Evolutionary conservation across 1,140 invertebrate species (phyloP), one percentile per base, ranked within the genome.

Genomic region (Mamestra configurata): DNA sequence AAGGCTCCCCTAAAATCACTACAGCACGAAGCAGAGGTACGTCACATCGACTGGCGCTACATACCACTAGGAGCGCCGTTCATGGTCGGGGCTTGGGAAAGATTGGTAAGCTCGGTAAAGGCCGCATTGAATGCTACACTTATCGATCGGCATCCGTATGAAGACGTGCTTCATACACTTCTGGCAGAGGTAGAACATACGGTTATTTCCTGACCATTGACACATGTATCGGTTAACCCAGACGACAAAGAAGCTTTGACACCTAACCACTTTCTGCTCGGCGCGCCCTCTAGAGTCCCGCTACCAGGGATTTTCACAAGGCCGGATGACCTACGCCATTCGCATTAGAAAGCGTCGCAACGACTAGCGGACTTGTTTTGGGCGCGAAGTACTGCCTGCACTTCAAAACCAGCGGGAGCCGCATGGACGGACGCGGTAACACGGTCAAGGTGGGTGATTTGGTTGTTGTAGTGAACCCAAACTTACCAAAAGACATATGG

Each of bases 21-120:
- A 0, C 18, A 73, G 49, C 64, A 79, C 5, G 77, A 80, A 59
- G 55, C 83, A 24, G 49, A 51, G 4, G 51, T 64, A 0, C 18
- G 51, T 7, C 55, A 15, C 2, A 85, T 86, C 5, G 46, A 72
- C 10, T 95, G 91, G 90, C 71, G 86, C 4, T 95, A 92, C 77
- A 94, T 89, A 27, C 89, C 93, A 4, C 93, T 92, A 2, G 55
- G 75, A 24, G 85, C 86, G 0, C 90, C 92, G 0, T 88, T 95
- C 73, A 91, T 93, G 84, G 92, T 90, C 13, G 92, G 93, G 2
- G 85, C 86, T 92, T 31, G 27, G 27, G 93, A 95, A 64, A 75
- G 90, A 1, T 66, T 90, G 5, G 88, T 95, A 1, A 80, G 89
- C n/a, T n/a, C n/a, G n/a, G n/a, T n/a, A n/a, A n/a, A n/a, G n/a